Percentiles rank a stretch among this genome's conserved stretches.
These are phyloP conservation scores for Trichechus manatus DNA, from an alignment of 2,113 vertebrate species.

Conservation along the genomic window DNA sequence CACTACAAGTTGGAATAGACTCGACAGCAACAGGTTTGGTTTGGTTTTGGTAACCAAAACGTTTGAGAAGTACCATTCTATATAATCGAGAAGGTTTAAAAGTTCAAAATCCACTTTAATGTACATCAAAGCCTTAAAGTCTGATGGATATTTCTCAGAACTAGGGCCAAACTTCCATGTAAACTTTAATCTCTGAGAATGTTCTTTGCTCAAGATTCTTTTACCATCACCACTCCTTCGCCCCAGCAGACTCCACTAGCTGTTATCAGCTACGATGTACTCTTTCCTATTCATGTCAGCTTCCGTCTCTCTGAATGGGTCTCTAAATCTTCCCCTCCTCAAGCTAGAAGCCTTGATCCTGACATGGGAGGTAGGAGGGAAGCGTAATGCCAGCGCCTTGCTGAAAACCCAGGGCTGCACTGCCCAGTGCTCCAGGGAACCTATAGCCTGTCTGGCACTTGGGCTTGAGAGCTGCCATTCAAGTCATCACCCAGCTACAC, in stretches of 20 bases:
- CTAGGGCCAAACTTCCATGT: not conserved
- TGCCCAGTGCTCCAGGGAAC: too few relatives aligned
- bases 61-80: not conserved
- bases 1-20: too few relatives aligned
- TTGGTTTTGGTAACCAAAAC: too few relatives aligned
- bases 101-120: not conserved
- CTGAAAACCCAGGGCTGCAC: not conserved
- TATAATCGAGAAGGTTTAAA: not conserved
- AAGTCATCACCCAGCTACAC: not conserved
- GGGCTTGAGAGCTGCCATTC: not conserved
- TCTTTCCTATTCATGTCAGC: not conserved
- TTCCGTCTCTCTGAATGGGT: not conserved
- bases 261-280: not conserved
- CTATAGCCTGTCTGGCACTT: not conserved
- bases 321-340: fast-evolving
- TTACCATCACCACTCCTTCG: fast-evolving
- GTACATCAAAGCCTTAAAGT: not conserved
- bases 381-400: fast-evolving
- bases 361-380: not conserved
- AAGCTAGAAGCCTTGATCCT: not conserved
- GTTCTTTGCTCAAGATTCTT: not conserved
- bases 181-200: too few relatives aligned
- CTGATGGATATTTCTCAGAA: not conserved
- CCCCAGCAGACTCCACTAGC: too few relatives aligned
- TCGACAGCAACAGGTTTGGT: too few relatives aligned